Evolutionary conservation across 2,113 vertebrate species (phyloP).

Genomic region (Lucifuga dentata): DNA sequence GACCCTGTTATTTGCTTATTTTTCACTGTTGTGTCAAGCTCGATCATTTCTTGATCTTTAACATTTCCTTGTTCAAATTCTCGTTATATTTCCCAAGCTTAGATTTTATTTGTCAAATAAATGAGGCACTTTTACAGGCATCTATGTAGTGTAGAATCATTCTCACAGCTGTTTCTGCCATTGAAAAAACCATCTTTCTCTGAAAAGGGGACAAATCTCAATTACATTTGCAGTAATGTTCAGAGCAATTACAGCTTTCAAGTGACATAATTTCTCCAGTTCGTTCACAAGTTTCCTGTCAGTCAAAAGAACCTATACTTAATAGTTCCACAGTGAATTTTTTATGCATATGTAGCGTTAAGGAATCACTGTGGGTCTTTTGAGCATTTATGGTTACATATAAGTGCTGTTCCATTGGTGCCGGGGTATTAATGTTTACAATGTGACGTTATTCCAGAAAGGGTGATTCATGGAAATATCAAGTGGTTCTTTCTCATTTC

Average conservation of each 20-base stretch:
- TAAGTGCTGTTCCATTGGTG: constrained; percentile 61
- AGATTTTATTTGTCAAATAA: neutral
- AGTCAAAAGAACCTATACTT: constrained; percentile 55
- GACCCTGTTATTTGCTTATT: neutral
- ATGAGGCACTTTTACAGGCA: neutral
- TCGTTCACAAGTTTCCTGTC: constrained; percentile 67
- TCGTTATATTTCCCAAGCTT: neutral
- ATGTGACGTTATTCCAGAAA: constrained; percentile 54
- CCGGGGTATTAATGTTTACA: constrained; percentile 54
- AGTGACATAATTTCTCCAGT: constrained; percentile 69
- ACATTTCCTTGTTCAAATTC: too few species aligned
- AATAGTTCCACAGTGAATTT: constrained; percentile 61
- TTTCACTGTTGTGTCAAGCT: neutral
- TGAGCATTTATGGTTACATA: constrained; percentile 50
- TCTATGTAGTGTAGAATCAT: constrained; percentile 16
- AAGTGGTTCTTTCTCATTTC: constrained; percentile 50
- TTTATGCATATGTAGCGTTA: constrained; percentile 53
- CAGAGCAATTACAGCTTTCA: constrained; percentile 67
- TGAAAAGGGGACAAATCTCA: constrained; percentile 59
- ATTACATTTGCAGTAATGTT: constrained; percentile 57
- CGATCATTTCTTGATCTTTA: neutral
- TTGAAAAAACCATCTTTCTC: constrained; percentile 35
- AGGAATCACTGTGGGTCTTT: constrained; percentile 60
- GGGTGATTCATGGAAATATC: constrained; percentile 66
- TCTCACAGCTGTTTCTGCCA: constrained; percentile 43